These are phyloP conservation scores for Origma solitaria DNA, from an alignment of 2,113 vertebrate species.

Conservation along the genomic window DNA sequence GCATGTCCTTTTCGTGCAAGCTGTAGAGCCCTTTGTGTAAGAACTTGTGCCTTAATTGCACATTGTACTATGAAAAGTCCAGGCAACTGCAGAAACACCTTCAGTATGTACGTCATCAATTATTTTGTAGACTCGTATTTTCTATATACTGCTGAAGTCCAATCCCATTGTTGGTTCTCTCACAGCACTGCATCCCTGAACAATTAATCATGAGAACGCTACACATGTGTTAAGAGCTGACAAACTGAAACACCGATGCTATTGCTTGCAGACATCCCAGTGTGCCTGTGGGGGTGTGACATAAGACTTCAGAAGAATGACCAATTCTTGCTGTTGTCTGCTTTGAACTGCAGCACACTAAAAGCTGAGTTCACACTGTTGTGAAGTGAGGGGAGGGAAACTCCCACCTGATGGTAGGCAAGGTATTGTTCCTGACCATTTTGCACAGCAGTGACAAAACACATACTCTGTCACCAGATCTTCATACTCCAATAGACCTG, in stretches of 20 bases:
- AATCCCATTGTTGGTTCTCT: not conserved
- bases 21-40: not conserved
- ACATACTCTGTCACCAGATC: not conserved
- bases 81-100: not conserved
- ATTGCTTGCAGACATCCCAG: accelerated
- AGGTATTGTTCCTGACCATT: not conserved
- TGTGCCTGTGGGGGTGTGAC: accelerated
- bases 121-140: not conserved
- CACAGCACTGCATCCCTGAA: not conserved
- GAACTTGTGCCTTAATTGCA: not conserved
- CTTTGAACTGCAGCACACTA: not conserved
- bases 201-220: not conserved
- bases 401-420: not conserved
- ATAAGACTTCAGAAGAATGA: not conserved
- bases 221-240: not conserved
- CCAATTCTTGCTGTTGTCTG: not conserved
- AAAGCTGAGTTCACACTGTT: not conserved
- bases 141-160: not conserved
- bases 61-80: not conserved
- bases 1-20: not conserved
- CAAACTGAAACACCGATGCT: not conserved
- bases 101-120: not conserved
- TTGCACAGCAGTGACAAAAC: not conserved
- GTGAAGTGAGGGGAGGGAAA: not conserved
- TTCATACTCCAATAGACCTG: not conserved